phyloP scores from a whole-genome alignment of 2,888 invertebrate genomes.

The Formica aserva region DNA sequence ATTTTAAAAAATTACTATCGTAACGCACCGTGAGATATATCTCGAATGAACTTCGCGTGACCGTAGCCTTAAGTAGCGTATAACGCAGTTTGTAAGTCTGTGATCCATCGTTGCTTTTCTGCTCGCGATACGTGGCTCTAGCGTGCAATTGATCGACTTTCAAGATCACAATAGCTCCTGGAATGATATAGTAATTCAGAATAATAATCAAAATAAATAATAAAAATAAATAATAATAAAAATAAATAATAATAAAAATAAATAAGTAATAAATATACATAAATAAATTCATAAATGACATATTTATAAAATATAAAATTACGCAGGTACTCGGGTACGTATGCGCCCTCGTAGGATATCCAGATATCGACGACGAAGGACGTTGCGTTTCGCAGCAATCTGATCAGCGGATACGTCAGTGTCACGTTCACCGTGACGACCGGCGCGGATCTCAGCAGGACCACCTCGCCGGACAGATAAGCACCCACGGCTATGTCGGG shows the following conservation, averaged over 20 bases:
- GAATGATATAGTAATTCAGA: conserved; percentile 18
- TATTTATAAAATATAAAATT: neutral
- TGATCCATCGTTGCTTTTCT: conserved; percentile 45
- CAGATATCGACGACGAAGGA: conserved; percentile 69
- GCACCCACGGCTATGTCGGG: conserved; percentile 84
- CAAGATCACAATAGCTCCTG: conserved; percentile 69
- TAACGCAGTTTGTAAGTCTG: conserved; percentile 39
- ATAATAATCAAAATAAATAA: neutral
- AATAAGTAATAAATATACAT: neutral
- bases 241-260: neutral
- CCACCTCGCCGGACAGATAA: conserved; percentile 83
- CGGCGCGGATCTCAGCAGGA: conserved; percentile 82
- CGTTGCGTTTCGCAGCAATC: conserved; percentile 68
- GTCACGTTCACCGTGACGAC: conserved; percentile 73
- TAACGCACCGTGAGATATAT: conserved; percentile 72
- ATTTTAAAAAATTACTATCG: neutral
- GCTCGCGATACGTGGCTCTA: conserved; percentile 65
- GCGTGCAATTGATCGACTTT: conserved; percentile 72
- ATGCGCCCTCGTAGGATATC: conserved; percentile 72
- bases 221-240: too few relatives aligned
- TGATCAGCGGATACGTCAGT: conserved; percentile 56
- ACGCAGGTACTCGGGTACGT: conserved; percentile 73
- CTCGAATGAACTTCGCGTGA: conserved; percentile 59
- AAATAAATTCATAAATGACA: neutral
- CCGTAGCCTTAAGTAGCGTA: conserved; percentile 56